phyloP scores from a whole-genome alignment of 2,888 invertebrate species.

The Troides aeacus region DNA sequence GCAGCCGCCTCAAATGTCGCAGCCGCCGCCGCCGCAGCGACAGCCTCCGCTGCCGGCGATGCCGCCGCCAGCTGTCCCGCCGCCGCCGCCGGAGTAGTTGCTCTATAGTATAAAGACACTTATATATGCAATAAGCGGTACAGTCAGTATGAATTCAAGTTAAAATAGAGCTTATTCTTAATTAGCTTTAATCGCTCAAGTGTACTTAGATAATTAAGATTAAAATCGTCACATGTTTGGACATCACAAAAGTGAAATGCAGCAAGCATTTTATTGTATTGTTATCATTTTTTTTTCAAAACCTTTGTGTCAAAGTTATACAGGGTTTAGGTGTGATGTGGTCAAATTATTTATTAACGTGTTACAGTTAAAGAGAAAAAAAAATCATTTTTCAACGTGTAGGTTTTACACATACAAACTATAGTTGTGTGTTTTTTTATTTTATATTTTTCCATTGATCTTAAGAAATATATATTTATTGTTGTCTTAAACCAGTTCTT shows the following conservation, averaged over 20 bases:
- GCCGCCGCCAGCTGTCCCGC: slow-evolving; percentile 82
- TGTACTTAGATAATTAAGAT: background rate
- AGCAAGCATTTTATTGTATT: background rate
- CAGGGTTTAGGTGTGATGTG: slow-evolving; percentile 1
- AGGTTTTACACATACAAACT: background rate
- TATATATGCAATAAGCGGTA: background rate
- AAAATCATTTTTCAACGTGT: background rate
- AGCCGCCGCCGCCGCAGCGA: slow-evolving; percentile 34
- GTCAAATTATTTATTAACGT: background rate
- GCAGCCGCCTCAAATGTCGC: slow-evolving; percentile 35
- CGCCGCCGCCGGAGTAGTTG: slow-evolving; percentile 78
- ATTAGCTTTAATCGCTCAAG: background rate
- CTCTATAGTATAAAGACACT: background rate
- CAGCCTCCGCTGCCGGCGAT: slow-evolving; percentile 79
- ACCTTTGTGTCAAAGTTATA: background rate
- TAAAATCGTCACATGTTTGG: background rate
- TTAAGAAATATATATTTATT: no score
- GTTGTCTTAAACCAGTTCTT: no score
- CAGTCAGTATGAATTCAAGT: background rate
- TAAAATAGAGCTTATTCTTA: background rate
- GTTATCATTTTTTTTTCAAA: background rate
- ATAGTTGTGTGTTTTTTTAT: background rate
- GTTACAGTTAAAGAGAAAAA: background rate
- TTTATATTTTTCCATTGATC: no score
- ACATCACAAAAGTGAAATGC: background rate